Conservation (phyloP, 2,888 invertebrate species). For the Caenorhabditis sp. region DNA sequence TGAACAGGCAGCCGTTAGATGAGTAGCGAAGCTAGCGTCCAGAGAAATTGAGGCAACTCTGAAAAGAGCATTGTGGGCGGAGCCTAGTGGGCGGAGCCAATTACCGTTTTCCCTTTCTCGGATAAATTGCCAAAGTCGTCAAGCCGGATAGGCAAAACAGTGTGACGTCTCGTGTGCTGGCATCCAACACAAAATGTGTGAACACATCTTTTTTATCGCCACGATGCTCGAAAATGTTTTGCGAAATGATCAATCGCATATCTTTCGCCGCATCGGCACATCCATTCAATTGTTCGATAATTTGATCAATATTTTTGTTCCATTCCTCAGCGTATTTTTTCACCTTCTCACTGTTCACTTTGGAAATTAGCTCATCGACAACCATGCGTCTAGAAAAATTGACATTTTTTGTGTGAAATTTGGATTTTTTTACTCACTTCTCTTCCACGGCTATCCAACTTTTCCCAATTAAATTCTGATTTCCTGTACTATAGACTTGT, state of each 20-base stretch:
- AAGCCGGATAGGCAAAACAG: conserved; percentile 52
- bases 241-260: conserved; percentile 46
- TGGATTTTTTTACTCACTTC: conserved; percentile 16
- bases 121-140: conserved; percentile 51
- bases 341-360: conserved; percentile 21
- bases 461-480: conserved; percentile 42
- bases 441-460: conserved; percentile 47
- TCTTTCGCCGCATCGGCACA: conserved; percentile 45
- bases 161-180: conserved; percentile 41
- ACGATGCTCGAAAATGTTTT: conserved; percentile 49
- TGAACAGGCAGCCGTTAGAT: conserved; percentile 44
- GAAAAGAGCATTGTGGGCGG: too few species aligned
- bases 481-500: conserved; percentile 41
- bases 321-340: conserved; percentile 31
- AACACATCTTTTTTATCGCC: conserved; percentile 48
- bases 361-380: conserved; percentile 35
- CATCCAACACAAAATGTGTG: conserved; percentile 50
- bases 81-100: too few species aligned
- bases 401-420: neutral
- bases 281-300: conserved; percentile 44
- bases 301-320: conserved; percentile 32
- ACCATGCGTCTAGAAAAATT: conserved; percentile 16
- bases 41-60: conserved; percentile 52
- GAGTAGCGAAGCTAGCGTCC: conserved; percentile 46
- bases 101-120: conserved; percentile 46